These are phyloP conservation scores for Aptenodytes patagonicus DNA, from an alignment of 2,113 vertebrate genomes.

Conservation along the genomic window DNA sequence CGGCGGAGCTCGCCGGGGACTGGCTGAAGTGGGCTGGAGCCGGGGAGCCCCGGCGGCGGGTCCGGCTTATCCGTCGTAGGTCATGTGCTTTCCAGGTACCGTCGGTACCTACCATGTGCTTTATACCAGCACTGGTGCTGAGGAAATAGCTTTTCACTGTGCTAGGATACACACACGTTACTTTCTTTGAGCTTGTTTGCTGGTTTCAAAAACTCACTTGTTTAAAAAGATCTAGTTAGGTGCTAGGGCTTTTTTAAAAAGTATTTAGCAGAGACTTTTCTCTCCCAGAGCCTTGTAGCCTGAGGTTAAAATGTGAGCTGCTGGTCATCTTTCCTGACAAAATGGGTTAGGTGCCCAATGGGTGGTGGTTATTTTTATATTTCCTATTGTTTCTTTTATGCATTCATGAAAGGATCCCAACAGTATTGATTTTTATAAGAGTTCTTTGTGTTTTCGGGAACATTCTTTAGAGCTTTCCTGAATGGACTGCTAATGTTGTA, in stretches of 20 bases:
- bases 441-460: neutral
- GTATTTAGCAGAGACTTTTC: rapidly evolving
- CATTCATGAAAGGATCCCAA: rapidly evolving
- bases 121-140: rapidly evolving
- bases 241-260: too few relatives aligned
- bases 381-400: rapidly evolving
- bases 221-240: too few relatives aligned
- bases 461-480: neutral
- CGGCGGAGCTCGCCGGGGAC: neutral
- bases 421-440: neutral
- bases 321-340: neutral
- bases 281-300: neutral
- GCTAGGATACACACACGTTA: rapidly evolving
- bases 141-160: rapidly evolving
- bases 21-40: neutral
- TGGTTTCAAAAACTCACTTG: too few relatives aligned
- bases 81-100: neutral
- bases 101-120: neutral
- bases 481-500: neutral
- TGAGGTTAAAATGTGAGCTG: neutral
- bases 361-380: rapidly evolving
- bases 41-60: neutral
- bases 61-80: too few relatives aligned
- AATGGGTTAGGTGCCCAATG: rapidly evolving
- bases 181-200: neutral